Conservation (phyloP, 2,797 vertebrate species). For the Rhabdomys pumilio region DNA sequence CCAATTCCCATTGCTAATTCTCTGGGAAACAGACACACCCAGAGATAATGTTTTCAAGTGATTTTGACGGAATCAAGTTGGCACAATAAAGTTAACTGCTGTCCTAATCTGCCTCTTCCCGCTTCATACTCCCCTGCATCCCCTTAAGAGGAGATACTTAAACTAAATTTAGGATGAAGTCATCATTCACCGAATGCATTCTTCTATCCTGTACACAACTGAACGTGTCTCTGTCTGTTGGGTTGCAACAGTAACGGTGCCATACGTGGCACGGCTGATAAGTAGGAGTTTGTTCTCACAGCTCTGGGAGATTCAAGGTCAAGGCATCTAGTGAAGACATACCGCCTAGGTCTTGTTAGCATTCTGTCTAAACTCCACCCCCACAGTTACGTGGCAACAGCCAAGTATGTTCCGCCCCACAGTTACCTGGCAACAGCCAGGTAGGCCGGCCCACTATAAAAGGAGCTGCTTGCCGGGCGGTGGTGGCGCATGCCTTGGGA, state of each 20-base stretch:
- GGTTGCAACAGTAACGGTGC: not conserved
- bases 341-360: too few relatives aligned
- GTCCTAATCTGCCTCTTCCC: not conserved
- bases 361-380: too few relatives aligned
- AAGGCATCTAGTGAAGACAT: not conserved
- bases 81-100: not conserved
- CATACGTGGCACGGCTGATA: not conserved
- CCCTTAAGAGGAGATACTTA: not conserved
- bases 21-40: not conserved
- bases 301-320: not conserved
- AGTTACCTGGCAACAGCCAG: too few relatives aligned
- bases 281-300: not conserved
- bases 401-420: too few relatives aligned
- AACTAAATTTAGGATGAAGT: not conserved
- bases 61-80: not conserved
- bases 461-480: too few relatives aligned
- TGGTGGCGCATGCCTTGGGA: too few relatives aligned
- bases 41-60: not conserved
- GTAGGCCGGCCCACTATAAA: too few relatives aligned
- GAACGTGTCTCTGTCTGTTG: not conserved
- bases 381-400: too few relatives aligned
- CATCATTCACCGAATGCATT: not conserved
- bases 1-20: not conserved
- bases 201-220: not conserved
- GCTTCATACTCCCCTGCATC: not conserved